Base-by-base conservation (phyloP, 37 sponge, comb jelly and placozoan genomes). In the Sycon ciliatum region DNA sequence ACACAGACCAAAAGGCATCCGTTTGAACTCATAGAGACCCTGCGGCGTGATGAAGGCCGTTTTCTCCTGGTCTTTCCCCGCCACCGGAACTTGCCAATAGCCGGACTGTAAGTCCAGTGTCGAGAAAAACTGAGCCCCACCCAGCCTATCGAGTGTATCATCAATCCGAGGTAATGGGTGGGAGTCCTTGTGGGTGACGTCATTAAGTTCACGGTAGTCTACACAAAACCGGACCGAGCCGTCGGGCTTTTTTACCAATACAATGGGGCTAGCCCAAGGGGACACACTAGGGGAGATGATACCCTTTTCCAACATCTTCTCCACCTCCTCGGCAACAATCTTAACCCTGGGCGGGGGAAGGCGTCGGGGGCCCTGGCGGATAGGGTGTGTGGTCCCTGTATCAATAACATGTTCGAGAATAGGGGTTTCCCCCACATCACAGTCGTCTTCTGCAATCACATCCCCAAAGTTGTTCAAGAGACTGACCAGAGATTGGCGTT, bases 181-280 rank as follows among this genome's bases (percentile, higher is more conserved):
- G 35, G 75, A 72, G 66, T 85, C 85, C 36, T 76, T 80, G 26
- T 54, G 28, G 0, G 85, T 75, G 1, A 75, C 37, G 16, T 71
- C 30, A 37, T 78, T 84, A 6, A 84, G 67, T 3, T 38, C 29
- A 20, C 76, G 65, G 56, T 84, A 84, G 36, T 79, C 85, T 0
- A 84, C 53, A 38, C 80, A 74, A 37, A 84, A 79, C 3, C 85
- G 32, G 29, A 39, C 30, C 32, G 27, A 68, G 3, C 85, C 77
- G 37, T 85, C 81, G 32, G 73, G 65, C 54, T 85, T 80, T 28
- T 75, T 64, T 0, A 85, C 85, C 34, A 84, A 39, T 1, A 84
- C 85, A 0, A 84, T 72, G n/a, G 80, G 85, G 42, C 80, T 80
- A n/a, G 85, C 80, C 76, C 80, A 79, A 0, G 85, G 80, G 34